Evolutionary conservation across 53 echinoderm and acorn worm genomes (phyloP), one percentile per base, ranked within the genome.

Genomic region (Holothuria scabra): DNA sequence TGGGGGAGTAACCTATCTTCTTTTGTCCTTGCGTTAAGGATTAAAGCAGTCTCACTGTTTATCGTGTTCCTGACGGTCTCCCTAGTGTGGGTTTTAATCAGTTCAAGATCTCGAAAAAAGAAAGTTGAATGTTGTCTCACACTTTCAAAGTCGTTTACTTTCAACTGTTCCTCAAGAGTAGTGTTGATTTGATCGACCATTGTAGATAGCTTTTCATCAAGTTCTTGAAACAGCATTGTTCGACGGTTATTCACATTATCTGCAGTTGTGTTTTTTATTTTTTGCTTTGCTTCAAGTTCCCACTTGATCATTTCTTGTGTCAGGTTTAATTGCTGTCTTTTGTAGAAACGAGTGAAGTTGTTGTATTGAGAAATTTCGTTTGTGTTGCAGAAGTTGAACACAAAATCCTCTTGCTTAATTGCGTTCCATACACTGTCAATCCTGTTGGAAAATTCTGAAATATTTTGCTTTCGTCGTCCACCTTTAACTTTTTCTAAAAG

Each of bases 341-440:
- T 78, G 20, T 48, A 78, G 12, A 57, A 55, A 23, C 25, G 28
- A 1, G 56, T 12, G 30, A 78, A 78, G 24, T 56, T 59, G 59
- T 57, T 78, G 35, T 78, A 78, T 28, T 57, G 59, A 14, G 59
- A 13, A 25, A 59, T 59, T 13, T 56, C 78, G 19, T 12, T 59
- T 5, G 78, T 57, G 58, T 78, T 78, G 21, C 59, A 29, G 28
- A 78, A 78, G 28, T 56, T 81, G 81, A 81, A 81, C 18, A 81
- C 64, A 62, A 81, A 81, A 63, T 81, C 81, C 63, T 81, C 81
- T 35, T 61, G 37, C 22, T 81, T 81, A 9, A 81, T 38, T 7
- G 81, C 81, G 38, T 81, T 19, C 81, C 81, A 81, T 32, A 81
- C 81, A 34, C 44, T 64, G n/a, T 11, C 46, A 26, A 81, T 62